A percentile compares a stretch with the other conserved stretches of the same genome.
Conservation (phyloP, 1,140 invertebrate species). For the Akabosia matsudoensis region DNA sequence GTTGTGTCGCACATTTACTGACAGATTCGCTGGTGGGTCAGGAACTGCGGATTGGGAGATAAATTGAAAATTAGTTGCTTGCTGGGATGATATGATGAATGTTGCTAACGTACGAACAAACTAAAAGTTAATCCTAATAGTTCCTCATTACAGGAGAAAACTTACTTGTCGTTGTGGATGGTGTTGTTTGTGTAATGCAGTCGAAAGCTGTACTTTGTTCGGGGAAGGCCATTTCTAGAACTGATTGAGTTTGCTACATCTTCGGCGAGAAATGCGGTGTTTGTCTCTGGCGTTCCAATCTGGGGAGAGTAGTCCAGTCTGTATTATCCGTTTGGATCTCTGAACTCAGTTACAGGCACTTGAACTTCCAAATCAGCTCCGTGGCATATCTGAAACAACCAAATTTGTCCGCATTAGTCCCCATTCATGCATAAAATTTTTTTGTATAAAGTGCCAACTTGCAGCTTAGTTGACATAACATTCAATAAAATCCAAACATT, state of each 20-base stretch:
- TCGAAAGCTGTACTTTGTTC: slow-evolving; percentile 86
- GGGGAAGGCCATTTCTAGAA: slow-evolving; percentile 75
- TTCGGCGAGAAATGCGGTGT: slow-evolving; percentile 75
- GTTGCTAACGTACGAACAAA: no score
- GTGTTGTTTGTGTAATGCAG: slow-evolving; percentile 82
- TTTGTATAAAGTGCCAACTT: no score
- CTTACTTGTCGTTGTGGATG: slow-evolving; percentile 77
- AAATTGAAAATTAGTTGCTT: no score
- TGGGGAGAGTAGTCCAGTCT: slow-evolving; percentile 79
- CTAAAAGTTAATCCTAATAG: no score
- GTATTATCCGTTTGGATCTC: slow-evolving; percentile 70
- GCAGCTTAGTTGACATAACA: no score
- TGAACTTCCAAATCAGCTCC: slow-evolving; percentile 76
- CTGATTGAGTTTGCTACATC: slow-evolving; percentile 78
- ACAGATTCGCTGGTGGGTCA: slow-evolving; percentile 83
- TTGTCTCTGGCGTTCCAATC: slow-evolving; percentile 73
- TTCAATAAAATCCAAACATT: no score
- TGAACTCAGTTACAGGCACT: slow-evolving; percentile 64
- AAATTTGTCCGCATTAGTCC: background rate
- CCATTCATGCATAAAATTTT: no score
- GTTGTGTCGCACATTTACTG: slow-evolving; percentile 70
- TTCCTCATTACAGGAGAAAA: no score
- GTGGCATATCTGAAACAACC: slow-evolving; percentile 36
- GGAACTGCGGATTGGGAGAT: slow-evolving; percentile 64
- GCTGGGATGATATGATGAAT: no score